These are phyloP conservation scores for Cricetomys ansorgei DNA, from an alignment of 2,113 vertebrate species.

Conservation along the genomic window DNA sequence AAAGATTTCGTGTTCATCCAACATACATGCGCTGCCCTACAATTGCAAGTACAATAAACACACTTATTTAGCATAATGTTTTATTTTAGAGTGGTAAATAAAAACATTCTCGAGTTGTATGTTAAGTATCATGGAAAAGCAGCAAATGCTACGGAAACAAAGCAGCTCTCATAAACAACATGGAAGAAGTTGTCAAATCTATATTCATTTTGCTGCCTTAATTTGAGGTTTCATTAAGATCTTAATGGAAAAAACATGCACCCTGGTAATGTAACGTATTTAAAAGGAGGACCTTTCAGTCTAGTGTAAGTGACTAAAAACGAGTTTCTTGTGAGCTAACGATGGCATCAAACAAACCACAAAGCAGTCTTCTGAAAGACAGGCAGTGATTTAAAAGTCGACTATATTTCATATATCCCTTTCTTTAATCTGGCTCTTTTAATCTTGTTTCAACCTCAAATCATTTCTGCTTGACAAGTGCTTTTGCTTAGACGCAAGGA, in stretches of 20 bases:
- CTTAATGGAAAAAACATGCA: constrained; percentile 91
- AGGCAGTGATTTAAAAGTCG: constrained; percentile 87
- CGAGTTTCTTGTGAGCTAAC: constrained; percentile 84
- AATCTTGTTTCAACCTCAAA: constrained; percentile 88
- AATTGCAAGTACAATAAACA: constrained; percentile 51
- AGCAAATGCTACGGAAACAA: constrained; percentile 73
- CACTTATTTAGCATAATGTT: constrained; percentile 58
- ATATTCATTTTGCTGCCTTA: constrained; percentile 86
- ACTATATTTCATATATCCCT: constrained; percentile 85
- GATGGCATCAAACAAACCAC: constrained; percentile 90
- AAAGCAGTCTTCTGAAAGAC: constrained; percentile 87
- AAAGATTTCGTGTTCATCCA: constrained; percentile 38
- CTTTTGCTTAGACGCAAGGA: constrained; percentile 74
- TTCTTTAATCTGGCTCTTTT: constrained; percentile 91
- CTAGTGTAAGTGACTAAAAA: constrained; percentile 84
- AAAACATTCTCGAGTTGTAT: constrained; percentile 76
- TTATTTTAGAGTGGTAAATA: constrained; percentile 67
- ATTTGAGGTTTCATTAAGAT: constrained; percentile 88
- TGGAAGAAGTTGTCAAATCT: constrained; percentile 88
- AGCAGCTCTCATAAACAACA: constrained; percentile 79
- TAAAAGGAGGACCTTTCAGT: constrained; percentile 82
- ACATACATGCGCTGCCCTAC: constrained; percentile 9
- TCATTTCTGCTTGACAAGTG: constrained; percentile 83
- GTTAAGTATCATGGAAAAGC: constrained; percentile 70
- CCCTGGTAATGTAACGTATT: constrained; percentile 69